Evolutionary conservation across 92 coral and sea anemone species (phyloP), one percentile per base, ranked within the genome.

Genomic region (Palythoa caribaeorum): DNA sequence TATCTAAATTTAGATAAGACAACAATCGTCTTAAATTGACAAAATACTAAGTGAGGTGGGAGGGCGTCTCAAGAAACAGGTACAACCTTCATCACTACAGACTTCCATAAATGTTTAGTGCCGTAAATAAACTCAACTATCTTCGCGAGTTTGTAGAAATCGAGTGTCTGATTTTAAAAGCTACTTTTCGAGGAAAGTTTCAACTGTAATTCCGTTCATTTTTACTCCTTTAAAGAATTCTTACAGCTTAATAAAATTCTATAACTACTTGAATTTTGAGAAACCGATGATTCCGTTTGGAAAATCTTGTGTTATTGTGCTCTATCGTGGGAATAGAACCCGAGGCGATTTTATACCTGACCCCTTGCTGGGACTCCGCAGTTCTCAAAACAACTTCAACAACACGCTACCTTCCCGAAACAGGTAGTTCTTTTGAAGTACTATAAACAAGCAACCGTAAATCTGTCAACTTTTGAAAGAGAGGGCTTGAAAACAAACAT

Each of bases 301-400:
- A 47, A 44, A 11, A 44, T 12, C 50, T 53, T 10, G 10, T 68
- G 73, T 47, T 81, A 81, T 81, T 81, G 76, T 81, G 75, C 48
- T 81, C 10, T 81, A 68, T 81, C 86, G 86, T 81, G 86, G 86
- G 86, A 81, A 81, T 81, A 65, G 19, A 65, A 81, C 86, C 86
- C 76, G 73, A 44, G 86, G 86, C 86, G 60, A 69, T 81, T 81
- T 77, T 77, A 28, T 21, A 44, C 60, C 20, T 40, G 19, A 35
- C 86, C 86, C 86, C 76, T 63, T 69, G 21, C 75, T 19, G 86
- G 66, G 86, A 16, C 35, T 21, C 8, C 10, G 76, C 63, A 81
- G 52, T 68, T 81, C 86, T 44, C 75, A 81, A 81, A 81, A 81
- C 86, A 65, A 66, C 12, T 19, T 47, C n/a, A 63, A 81, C 86